A percentile compares a stretch with the other conserved stretches of the same genome.
Conservation (phyloP, 92 coral and sea anemone genomes). For the Palythoa grandiflora region DNA sequence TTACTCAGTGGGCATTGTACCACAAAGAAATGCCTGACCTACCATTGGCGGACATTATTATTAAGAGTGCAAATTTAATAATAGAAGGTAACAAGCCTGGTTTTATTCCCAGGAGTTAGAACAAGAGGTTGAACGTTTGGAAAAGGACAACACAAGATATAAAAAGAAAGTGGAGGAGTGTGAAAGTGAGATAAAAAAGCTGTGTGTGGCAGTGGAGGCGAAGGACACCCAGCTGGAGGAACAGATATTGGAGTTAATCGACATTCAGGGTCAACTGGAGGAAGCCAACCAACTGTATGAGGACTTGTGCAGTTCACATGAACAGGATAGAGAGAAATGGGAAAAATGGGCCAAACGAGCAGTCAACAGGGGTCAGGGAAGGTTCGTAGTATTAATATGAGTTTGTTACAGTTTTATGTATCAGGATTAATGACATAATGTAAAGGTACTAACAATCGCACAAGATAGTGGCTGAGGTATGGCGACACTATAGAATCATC, state of each 20-base stretch:
- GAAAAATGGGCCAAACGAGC: conserved; percentile 76
- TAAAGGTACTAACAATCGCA: too few species aligned
- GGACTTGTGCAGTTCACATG: conserved; percentile 70
- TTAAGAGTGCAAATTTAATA: too few species aligned
- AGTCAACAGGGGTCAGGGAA: conserved; percentile 40
- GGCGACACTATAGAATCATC: too few species aligned
- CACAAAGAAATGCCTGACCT: too few species aligned
- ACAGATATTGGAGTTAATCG: conserved; percentile 72
- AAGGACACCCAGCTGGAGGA: conserved; percentile 81
- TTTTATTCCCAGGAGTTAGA: conserved; percentile 65
- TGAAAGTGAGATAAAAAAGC: conserved; percentile 69
- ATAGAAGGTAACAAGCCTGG: neutral
- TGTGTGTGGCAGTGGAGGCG: conserved; percentile 55
- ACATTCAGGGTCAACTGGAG: conserved; percentile 57
- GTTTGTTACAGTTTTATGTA: too few species aligned
- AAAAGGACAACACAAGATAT: conserved; percentile 68
- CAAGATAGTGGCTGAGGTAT: too few species aligned
- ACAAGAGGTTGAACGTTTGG: conserved; percentile 49
- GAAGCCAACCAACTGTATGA: conserved; percentile 60
- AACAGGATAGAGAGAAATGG: conserved; percentile 84
- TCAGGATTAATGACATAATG: too few species aligned
- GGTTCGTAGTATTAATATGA: neutral
- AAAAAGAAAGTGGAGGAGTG: conserved; percentile 71
- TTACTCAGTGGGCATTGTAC: too few species aligned
- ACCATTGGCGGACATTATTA: neutral